Percentiles rank a stretch among this genome's conserved stretches.
Conservation (phyloP, 2,888 invertebrate genomes). For the Agonopterix subpropinquella region DNA sequence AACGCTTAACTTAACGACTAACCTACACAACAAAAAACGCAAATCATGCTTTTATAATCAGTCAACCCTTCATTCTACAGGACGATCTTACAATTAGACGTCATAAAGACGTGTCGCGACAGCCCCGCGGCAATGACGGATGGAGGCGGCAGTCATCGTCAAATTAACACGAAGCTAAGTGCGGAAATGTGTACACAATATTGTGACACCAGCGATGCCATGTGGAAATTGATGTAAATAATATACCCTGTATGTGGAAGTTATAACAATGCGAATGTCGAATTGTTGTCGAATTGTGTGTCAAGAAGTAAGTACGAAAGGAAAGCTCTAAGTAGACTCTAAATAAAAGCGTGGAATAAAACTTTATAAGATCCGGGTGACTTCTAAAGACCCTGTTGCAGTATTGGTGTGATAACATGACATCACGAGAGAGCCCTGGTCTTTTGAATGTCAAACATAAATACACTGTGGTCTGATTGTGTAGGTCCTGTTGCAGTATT, state of each 20-base stretch:
- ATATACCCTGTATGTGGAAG: conserved; percentile 14
- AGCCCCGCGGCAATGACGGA: conserved; percentile 57
- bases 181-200: conserved; percentile 65
- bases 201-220: conserved; percentile 28
- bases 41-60: conserved; percentile 57
- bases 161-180: conserved; percentile 68
- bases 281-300: too few relatives aligned
- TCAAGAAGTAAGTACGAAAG: too few relatives aligned
- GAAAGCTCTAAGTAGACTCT: too few relatives aligned
- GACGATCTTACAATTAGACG: conserved; percentile 66
- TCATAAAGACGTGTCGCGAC: conserved; percentile 53
- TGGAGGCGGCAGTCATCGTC: conserved; percentile 58
- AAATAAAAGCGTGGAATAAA: too few relatives aligned
- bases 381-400: too few relatives aligned
- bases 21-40: conserved; percentile 34
- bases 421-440: too few relatives aligned
- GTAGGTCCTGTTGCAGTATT: too few relatives aligned
- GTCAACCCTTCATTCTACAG: conserved; percentile 50
- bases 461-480: too few relatives aligned
- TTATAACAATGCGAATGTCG: too few relatives aligned
- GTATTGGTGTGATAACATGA: too few relatives aligned
- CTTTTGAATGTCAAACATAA: too few relatives aligned
- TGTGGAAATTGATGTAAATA: conserved; percentile 39
- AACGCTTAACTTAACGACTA: conserved; percentile 22
- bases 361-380: too few relatives aligned